Base-by-base conservation (phyloP, 2,888 invertebrate genomes). In the Mythimna albipuncta region DNA sequence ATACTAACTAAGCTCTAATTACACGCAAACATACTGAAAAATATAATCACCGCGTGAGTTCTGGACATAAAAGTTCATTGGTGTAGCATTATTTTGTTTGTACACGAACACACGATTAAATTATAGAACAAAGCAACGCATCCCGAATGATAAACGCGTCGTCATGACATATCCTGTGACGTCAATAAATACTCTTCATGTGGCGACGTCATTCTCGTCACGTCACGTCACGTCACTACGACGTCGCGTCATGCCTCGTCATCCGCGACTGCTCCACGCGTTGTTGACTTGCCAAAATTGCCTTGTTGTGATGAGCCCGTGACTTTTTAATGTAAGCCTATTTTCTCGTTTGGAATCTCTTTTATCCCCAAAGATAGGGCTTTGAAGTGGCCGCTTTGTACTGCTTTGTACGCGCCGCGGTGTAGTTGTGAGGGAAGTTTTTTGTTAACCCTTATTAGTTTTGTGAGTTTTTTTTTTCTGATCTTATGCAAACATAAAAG, bases 221-320 rank as follows among this genome's bases (percentile, higher is more conserved):
- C 47, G 47, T 47, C 89, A 86, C 77, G 74, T 72, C 69, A 79
- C 77, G 66, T 64, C 19, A 52, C n/a, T 7, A n/a, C 44, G 21
- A 61, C 61, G 61, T 61, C 66, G 80, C 88, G 88, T 91, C 91
- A 91, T 90, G 92, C 90, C 83, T 19, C 88, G 91, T 92, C 92
- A 93, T 90, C 76, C 79, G 72, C 79, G 84, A 80, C 86, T 81
- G 84, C 89, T 91, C 88, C 88, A 91, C 89, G 90, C 90, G 87
- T 91, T 93, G 92, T 93, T 93, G 92, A 92, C 93, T 93, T 90
- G 87, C 87, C 85, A 74, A 92, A 93, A 92, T 92, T 91, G 93
- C 91, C 87, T 88, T 87, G 92, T 92, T 88, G 90, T 89, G 90
- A 91, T 93, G 93, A 92, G 86, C 75, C 77, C 38, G 87, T 85